Evolutionary conservation across 2,797 vertebrate genomes (phyloP).

Genomic region (Helarctos malayanus): DNA sequence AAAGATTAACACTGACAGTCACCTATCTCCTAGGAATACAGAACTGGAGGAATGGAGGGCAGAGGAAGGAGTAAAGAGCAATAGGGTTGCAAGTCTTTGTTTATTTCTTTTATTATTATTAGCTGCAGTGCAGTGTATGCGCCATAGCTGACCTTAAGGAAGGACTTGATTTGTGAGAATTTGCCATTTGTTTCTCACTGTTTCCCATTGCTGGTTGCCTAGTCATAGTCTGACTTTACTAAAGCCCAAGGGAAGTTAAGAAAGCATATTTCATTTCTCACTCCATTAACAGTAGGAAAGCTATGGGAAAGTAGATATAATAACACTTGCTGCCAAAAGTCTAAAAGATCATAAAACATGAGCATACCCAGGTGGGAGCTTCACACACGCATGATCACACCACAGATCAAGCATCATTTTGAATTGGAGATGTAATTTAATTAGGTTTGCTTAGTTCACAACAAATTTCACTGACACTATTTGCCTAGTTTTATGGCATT

Average conservation of each 20-base stretch:
- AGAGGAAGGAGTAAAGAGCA: neutral
- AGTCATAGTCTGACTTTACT: slow-evolving; percentile 48
- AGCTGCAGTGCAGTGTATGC: neutral
- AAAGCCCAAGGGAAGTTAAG: slow-evolving; percentile 70
- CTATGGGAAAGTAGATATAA: slow-evolving; percentile 41
- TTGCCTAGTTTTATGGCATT: neutral
- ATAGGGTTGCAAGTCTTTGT: neutral
- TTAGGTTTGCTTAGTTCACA: neutral
- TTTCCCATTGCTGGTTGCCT: slow-evolving; percentile 55
- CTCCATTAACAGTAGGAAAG: neutral
- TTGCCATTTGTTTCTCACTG: slow-evolving; percentile 64
- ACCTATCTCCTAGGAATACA: neutral
- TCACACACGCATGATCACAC: neutral
- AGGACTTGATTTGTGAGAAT: neutral
- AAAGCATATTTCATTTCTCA: slow-evolving; percentile 64
- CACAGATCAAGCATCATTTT: neutral
- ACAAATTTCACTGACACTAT: neutral
- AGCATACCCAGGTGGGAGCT: neutral
- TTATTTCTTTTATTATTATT: slow-evolving; percentile 16
- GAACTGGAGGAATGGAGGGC: neutral
- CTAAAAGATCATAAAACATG: neutral
- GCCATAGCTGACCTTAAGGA: slow-evolving; percentile 26
- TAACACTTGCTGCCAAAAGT: neutral
- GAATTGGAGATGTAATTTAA: neutral
- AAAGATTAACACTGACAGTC: neutral